These are phyloP conservation scores for Norana najaformis DNA, from an alignment of 2,888 invertebrate genomes.

Conservation along the genomic window DNA sequence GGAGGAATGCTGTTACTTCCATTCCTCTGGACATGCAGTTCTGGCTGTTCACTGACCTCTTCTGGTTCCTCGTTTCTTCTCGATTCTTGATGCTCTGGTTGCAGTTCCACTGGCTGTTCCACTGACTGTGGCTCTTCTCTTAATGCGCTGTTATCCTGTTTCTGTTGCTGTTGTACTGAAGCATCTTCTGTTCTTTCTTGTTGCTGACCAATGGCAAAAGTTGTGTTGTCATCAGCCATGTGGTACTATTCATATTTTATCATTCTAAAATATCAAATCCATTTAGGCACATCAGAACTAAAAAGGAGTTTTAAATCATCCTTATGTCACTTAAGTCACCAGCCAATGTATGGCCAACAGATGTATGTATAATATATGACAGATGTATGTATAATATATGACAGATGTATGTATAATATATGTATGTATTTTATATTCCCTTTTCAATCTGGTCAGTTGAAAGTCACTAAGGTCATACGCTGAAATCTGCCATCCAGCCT, in stretches of 20 bases:
- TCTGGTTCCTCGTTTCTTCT: neutral
- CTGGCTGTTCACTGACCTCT: neutral
- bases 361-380: no score
- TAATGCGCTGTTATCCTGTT: neutral
- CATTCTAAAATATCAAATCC: neutral
- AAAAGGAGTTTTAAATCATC: neutral
- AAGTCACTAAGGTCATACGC: no score
- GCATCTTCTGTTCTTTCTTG: neutral
- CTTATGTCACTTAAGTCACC: neutral
- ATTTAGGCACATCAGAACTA: neutral
- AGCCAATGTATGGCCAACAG: no score
- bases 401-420: no score
- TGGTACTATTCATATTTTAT: neutral
- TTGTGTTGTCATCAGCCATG: neutral
- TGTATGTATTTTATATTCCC: no score
- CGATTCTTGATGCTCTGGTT: neutral
- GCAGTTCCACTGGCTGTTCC: neutral
- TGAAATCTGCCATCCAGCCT: no score
- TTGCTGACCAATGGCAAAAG: neutral
- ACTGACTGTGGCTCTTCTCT: neutral
- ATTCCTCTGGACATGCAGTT: neutral
- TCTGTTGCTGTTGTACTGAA: neutral
- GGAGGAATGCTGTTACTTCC: constrained; percentile 5
- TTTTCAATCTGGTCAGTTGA: no score
- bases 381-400: no score